Percentiles rank a stretch among this genome's conserved stretches.
These are phyloP conservation scores for Hyles vespertilio DNA, from an alignment of 1,140 invertebrate species.

Conservation along the genomic window DNA sequence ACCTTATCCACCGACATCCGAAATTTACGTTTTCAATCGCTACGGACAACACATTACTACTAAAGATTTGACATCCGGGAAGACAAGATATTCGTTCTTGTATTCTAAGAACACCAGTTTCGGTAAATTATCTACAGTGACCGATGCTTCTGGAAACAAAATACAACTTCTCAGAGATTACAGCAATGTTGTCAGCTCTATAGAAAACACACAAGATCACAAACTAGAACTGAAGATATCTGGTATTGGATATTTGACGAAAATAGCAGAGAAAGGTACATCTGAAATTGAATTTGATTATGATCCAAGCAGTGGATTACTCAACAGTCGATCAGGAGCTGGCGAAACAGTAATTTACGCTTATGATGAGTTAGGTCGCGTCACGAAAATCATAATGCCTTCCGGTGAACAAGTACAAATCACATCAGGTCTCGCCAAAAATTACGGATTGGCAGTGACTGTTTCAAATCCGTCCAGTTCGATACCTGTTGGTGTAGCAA, in stretches of 20 bases:
- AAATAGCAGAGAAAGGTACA: slow-evolving; percentile 86
- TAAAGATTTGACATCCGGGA: slow-evolving; percentile 93
- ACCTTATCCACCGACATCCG: slow-evolving; percentile 91
- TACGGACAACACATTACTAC: slow-evolving; percentile 97
- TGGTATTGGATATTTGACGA: slow-evolving; percentile 89
- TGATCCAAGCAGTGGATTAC: slow-evolving; percentile 86
- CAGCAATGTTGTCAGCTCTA: slow-evolving; percentile 91
- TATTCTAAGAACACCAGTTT: slow-evolving; percentile 98
- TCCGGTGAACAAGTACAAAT: slow-evolving; percentile 92
- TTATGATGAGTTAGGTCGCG: slow-evolving; percentile 90
- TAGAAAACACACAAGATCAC: slow-evolving; percentile 95
- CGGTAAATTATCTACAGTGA: slow-evolving; percentile 94
- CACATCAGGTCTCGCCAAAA: slow-evolving; percentile 82
- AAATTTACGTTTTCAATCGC: slow-evolving; percentile 95
- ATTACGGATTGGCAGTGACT: slow-evolving; percentile 84
- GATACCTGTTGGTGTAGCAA: slow-evolving; percentile 72
- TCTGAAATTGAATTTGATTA: slow-evolving; percentile 91
- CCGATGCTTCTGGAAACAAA: slow-evolving; percentile 95
- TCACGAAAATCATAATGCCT: slow-evolving; percentile 89
- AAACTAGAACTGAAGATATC: slow-evolving; percentile 93
- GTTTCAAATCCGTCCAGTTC: slow-evolving; percentile 76
- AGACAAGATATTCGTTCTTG: slow-evolving; percentile 94
- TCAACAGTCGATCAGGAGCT: slow-evolving; percentile 87
- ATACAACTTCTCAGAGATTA: slow-evolving; percentile 94
- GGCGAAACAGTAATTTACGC: slow-evolving; percentile 93